Evolutionary conservation across 2,797 vertebrate genomes (phyloP).

Genomic region (Helicolenus hilgendorfi): DNA sequence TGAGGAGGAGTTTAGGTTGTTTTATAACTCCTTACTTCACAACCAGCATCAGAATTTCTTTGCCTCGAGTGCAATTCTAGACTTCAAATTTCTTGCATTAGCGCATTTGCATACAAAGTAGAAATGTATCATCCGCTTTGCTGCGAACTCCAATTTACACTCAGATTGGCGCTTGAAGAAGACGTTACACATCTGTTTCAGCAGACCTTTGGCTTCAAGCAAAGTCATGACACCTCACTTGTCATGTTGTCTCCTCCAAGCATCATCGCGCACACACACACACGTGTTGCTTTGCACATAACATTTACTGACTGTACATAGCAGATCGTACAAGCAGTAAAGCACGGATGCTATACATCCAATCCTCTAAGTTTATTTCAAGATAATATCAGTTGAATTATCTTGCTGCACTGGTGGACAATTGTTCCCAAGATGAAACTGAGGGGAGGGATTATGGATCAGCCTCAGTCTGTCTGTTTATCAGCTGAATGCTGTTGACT

Average conservation of each 20-base stretch:
- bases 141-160: constrained; percentile 42
- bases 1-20: background rate
- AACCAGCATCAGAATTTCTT: constrained; percentile 4
- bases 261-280: background rate
- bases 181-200: constrained; percentile 22
- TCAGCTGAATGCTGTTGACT: constrained; percentile 58
- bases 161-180: constrained; percentile 12
- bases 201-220: constrained; percentile 46
- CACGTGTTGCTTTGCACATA: background rate
- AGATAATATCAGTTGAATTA: constrained; percentile 53
- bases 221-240: constrained; percentile 49
- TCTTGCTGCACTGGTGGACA: constrained; percentile 43
- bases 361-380: constrained; percentile 18
- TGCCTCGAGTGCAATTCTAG: constrained; percentile 38
- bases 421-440: constrained; percentile 56
- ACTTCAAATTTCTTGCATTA: constrained; percentile 36
- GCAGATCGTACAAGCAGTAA: background rate
- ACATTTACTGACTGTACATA: background rate
- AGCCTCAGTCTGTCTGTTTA: constrained; percentile 44
- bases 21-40: constrained; percentile 6
- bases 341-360: constrained; percentile 18
- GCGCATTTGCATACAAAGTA: constrained; percentile 66
- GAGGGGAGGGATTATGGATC: constrained; percentile 48
- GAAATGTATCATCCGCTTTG: constrained; percentile 38
- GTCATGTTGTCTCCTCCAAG: background rate